phyloP scores from a whole-genome alignment of 2,888 invertebrate species.

The Leucoma salicis region DNA sequence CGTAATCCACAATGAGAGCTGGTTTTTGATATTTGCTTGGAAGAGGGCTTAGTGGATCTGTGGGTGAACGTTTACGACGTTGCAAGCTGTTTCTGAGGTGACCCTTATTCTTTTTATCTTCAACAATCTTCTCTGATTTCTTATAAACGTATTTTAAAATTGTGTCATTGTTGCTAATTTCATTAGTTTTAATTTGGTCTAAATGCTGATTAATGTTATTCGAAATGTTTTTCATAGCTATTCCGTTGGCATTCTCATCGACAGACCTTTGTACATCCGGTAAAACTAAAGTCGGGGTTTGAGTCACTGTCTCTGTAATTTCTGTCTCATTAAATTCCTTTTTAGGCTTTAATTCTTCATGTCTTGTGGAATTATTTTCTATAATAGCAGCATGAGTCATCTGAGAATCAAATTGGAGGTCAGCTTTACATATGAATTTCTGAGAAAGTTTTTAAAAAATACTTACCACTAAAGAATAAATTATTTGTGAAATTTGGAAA shows the following conservation, averaged over 20 bases:
- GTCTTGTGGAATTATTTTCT: conserved; percentile 28
- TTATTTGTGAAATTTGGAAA: no score
- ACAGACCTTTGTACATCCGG: conserved; percentile 7
- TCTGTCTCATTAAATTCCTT: conserved; percentile 20
- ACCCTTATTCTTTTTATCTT: conserved; percentile 39
- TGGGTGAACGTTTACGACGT: conserved; percentile 49
- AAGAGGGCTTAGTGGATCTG: conserved; percentile 20
- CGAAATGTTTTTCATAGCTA: background rate
- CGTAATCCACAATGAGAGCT: conserved; percentile 55
- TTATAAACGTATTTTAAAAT: conserved; percentile 62
- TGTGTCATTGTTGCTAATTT: conserved; percentile 38
- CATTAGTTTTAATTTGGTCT: conserved; percentile 23
- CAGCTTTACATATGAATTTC: background rate
- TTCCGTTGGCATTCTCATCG: conserved; percentile 3
- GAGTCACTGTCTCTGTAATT: conserved; percentile 5
- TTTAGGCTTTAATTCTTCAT: conserved; percentile 11
- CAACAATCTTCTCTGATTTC: conserved; percentile 30
- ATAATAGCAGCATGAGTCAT: conserved; percentile 53
- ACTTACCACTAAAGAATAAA: conserved; percentile 23
- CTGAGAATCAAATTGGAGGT: conserved; percentile 40
- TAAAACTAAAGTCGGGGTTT: conserved; percentile 17
- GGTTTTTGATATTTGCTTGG: conserved; percentile 33
- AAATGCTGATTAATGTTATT: background rate
- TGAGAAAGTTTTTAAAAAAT: background rate
- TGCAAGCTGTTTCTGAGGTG: conserved; percentile 57